Evolutionary conservation across 2,113 vertebrate species (phyloP).

Genomic region (Grus americana): DNA sequence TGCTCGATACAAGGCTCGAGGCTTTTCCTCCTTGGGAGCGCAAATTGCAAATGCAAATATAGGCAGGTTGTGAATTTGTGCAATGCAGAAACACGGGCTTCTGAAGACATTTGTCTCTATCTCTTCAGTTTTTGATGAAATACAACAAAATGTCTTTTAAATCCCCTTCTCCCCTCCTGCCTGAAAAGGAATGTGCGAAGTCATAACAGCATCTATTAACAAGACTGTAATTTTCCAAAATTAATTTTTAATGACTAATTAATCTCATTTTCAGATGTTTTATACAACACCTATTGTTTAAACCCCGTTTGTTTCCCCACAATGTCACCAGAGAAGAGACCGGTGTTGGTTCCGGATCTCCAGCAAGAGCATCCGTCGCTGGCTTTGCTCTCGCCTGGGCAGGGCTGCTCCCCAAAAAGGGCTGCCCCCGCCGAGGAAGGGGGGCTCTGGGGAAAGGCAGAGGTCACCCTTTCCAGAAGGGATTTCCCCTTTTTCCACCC

Average conservation of each 20-base stretch:
- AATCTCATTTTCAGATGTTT: conserved; percentile 48
- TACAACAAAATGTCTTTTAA: background rate
- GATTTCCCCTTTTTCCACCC: background rate
- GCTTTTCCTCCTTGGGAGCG: background rate
- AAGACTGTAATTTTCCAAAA: conserved; percentile 54
- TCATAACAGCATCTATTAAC: background rate
- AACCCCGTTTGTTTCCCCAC: background rate
- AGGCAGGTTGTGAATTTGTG: background rate
- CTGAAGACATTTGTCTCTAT: background rate
- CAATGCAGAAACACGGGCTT: background rate
- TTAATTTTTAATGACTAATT: conserved; percentile 68
- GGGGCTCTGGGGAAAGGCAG: background rate
- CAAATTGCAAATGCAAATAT: background rate
- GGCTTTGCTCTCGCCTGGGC: background rate
- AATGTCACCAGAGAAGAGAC: background rate
- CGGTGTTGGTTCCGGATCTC: background rate
- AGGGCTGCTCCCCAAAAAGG: background rate
- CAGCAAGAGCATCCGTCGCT: background rate
- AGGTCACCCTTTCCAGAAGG: background rate
- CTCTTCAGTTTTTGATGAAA: background rate
- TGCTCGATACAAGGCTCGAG: fast-evolving
- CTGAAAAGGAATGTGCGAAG: background rate
- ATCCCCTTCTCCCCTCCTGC: background rate
- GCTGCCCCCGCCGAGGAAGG: background rate
- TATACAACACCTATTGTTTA: conserved; percentile 24